Evolutionary conservation across 2,113 vertebrate genomes (phyloP).

Genomic region (Pithys albifrons): DNA sequence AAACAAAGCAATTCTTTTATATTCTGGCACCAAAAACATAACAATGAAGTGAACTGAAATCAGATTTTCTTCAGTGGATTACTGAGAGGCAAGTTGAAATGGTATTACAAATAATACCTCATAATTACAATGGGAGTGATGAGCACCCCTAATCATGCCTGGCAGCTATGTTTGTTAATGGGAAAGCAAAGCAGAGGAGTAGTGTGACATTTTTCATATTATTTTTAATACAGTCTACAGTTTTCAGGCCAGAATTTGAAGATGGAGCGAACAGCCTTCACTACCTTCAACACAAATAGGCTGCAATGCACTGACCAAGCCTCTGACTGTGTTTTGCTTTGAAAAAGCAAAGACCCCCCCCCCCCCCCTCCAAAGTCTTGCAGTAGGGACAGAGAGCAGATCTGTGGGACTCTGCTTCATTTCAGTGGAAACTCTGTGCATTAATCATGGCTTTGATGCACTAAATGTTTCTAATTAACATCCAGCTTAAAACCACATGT

Average conservation of each 20-base stretch:
- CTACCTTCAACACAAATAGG: background rate
- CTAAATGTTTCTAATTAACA: slow-evolving; percentile 77
- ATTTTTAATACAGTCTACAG: background rate
- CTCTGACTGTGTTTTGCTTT: background rate
- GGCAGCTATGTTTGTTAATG: slow-evolving; percentile 18
- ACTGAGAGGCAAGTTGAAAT: background rate
- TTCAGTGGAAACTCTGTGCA: slow-evolving; percentile 68
- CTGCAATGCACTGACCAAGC: background rate
- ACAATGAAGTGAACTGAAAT: background rate
- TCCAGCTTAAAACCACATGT: slow-evolving; percentile 75
- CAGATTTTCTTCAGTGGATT: background rate
- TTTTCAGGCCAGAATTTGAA: background rate
- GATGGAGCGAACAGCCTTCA: background rate
- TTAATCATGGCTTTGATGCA: slow-evolving; percentile 71
- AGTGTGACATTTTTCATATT: background rate
- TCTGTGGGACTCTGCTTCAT: slow-evolving; percentile 60
- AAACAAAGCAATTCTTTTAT: background rate
- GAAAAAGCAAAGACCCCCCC: background rate
- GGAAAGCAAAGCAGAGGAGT: background rate
- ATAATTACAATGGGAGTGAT: slow-evolving; percentile 15
- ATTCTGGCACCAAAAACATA: background rate
- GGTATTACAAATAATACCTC: background rate
- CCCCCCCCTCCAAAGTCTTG: background rate
- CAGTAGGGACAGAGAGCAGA: slow-evolving; percentile 7
- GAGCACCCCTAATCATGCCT: slow-evolving; percentile 11